These are phyloP conservation scores for Halichoerus grypus DNA, from an alignment of 2,113 vertebrate genomes.

Conservation along the genomic window DNA sequence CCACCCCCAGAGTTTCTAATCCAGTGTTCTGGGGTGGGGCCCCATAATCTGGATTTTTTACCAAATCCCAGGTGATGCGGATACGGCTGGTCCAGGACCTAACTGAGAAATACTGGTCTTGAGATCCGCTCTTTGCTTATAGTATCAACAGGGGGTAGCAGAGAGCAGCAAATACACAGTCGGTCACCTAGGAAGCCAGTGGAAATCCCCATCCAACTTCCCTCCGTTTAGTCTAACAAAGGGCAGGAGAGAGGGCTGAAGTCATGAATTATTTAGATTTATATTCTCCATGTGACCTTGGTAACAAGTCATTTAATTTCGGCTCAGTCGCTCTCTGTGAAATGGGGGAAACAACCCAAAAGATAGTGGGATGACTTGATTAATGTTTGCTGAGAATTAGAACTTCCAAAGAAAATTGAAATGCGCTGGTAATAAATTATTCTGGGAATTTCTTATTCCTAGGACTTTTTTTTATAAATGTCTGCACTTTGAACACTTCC, in stretches of 20 bases:
- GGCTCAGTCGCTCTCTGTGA: not conserved
- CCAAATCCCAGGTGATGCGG: not conserved
- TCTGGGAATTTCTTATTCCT: constrained; percentile 47
- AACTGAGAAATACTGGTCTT: not conserved
- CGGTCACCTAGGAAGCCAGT: accelerated
- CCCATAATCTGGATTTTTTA: not conserved
- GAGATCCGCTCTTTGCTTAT: not conserved
- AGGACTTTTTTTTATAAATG: constrained; percentile 51
- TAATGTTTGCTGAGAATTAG: constrained; percentile 65
- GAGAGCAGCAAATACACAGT: constrained; percentile 51
- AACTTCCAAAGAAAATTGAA: constrained; percentile 50
- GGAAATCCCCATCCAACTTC: not conserved
- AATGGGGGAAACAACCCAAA: not conserved
- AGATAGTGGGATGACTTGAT: not conserved
- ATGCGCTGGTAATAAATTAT: constrained; percentile 46
- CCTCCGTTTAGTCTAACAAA: not conserved
- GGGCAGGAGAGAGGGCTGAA: not conserved
- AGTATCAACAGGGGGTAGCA: constrained; percentile 61
- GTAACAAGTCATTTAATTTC: constrained; percentile 41
- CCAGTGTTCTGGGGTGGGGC: not conserved
- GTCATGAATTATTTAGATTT: not conserved
- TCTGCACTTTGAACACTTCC: constrained; percentile 30
- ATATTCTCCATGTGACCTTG: constrained; percentile 19
- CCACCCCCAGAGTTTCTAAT: not conserved
- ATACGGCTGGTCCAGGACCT: not conserved